These are phyloP conservation scores for Castor canadensis DNA, from an alignment of 2,113 vertebrate genomes.

Conservation along the genomic window DNA sequence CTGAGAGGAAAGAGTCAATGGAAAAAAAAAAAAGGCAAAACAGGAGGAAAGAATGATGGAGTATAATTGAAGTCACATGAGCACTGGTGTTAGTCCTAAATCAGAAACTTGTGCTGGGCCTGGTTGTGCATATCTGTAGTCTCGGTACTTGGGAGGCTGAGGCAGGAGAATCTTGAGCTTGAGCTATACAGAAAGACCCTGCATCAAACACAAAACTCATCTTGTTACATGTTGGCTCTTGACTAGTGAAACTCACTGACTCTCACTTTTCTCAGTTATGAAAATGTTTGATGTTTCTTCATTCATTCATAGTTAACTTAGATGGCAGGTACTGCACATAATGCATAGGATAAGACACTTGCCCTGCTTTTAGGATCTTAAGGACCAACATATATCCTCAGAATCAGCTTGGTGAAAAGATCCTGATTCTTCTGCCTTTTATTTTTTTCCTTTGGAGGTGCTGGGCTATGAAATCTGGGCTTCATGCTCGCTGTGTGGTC, in stretches of 20 bases:
- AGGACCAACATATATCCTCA: background rate
- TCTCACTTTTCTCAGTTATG: background rate
- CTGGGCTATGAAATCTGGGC: too few relatives aligned
- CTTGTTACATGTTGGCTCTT: background rate
- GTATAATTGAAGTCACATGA: background rate
- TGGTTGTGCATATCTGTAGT: too few relatives aligned
- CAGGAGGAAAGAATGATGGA: background rate
- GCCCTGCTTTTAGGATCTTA: background rate
- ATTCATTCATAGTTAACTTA: background rate
- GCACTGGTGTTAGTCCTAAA: too few relatives aligned
- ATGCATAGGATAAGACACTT: background rate
- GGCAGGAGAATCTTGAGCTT: too few relatives aligned
- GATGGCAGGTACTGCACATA: background rate
- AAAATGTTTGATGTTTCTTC: background rate
- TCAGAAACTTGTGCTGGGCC: too few relatives aligned
- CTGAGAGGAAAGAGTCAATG: background rate
- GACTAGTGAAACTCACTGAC: background rate
- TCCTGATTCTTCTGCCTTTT: background rate
- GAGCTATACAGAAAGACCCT: too few relatives aligned
- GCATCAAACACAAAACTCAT: too few relatives aligned
- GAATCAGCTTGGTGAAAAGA: background rate
- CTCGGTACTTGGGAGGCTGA: too few relatives aligned
- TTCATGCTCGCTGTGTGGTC: too few relatives aligned
- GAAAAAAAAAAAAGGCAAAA: background rate
- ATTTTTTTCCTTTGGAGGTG: too few relatives aligned